Base-by-base conservation (phyloP, 2,113 vertebrate genomes). In the Chloropsis cyanopogon region DNA sequence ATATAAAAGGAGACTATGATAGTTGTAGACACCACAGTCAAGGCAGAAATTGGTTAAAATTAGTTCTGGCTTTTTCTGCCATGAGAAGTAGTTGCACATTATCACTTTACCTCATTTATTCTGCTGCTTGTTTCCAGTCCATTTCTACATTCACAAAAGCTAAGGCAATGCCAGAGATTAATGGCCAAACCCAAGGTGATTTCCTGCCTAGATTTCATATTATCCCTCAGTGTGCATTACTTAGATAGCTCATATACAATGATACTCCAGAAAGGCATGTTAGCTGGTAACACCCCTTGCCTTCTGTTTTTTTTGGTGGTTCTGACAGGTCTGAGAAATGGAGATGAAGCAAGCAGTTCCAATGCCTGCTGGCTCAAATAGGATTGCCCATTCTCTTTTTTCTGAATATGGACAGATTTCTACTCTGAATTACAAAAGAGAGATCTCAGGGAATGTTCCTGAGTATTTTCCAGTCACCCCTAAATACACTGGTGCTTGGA, bases 191-290 rank as follows among this genome's bases (percentile, higher is more conserved):
- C 11, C 11, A 35, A 84, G 56, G 23, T 33, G 3, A 42, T 69
- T 79, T 72, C 53, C 35, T 70, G 31, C 26, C 15, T 57, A 65
- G 22, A 52, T 68, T 88, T 88, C 53, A 49, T 11, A 14, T 10
- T 11, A 10, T 29, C 11, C 11, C 20, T 65, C 6, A 4, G 24
- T 0, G 0, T 26, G 5, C 3, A 2, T 49, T 46, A 33, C 35
- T 65, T 17, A 31, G 31, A 50, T 12, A 21, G 39, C 19, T 35
- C 52, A 31, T 4, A 11, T 2, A 47, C 10, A 69, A 1, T 0
- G 0, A 57, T 20, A 11, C 39, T 83, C 20, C 41, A 86, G 69
- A 50, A 69, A 73, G 17, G 9, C 22, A 31, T 4, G 0, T 16
- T 73, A 88, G 28, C 28, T 64, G 11, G 8, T 16, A 71, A n/a